Percentiles rank a stretch among this genome's conserved stretches.
These are phyloP conservation scores for Glareola pratincola DNA, from an alignment of 2,113 vertebrate genomes.

Conservation along the genomic window DNA sequence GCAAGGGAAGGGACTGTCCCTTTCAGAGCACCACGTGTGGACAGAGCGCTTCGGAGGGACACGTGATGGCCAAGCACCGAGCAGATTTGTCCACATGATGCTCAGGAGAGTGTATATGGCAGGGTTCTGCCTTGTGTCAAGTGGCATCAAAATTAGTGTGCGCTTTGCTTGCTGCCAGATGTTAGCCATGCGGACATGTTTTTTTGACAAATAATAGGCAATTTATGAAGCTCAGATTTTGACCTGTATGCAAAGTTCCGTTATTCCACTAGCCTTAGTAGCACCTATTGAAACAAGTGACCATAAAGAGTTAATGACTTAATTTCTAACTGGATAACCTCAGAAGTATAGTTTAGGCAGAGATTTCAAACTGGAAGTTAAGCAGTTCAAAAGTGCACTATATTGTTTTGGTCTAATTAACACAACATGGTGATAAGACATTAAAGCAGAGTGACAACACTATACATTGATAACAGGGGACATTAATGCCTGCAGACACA, in stretches of 20 bases:
- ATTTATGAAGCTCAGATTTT: not conserved
- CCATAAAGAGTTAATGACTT: not conserved
- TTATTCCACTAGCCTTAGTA: not conserved
- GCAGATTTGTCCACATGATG: not conserved
- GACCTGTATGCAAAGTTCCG: not conserved
- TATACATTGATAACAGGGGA: constrained; percentile 72
- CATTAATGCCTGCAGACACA: constrained; percentile 73
- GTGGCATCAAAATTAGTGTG: not conserved
- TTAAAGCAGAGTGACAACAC: constrained; percentile 68
- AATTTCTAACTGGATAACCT: not conserved
- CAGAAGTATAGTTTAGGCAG: not conserved
- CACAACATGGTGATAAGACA: constrained; percentile 68
- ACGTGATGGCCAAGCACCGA: not conserved
- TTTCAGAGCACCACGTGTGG: not conserved
- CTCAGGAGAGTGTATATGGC: fast-evolving
- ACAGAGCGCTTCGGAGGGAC: not conserved
- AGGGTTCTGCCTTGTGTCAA: not conserved
- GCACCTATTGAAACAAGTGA: not conserved
- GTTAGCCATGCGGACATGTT: not conserved
- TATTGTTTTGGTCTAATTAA: constrained; percentile 79
- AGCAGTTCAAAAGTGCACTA: constrained; percentile 56
- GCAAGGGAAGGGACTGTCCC: not conserved
- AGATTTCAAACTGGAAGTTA: not conserved
- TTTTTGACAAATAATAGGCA: not conserved
- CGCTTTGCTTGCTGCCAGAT: not conserved